Percentiles rank a stretch among this genome's conserved stretches.
These are phyloP conservation scores for Diplazon laetatorius DNA, from an alignment of 2,888 invertebrate genomes.

Conservation along the genomic window DNA sequence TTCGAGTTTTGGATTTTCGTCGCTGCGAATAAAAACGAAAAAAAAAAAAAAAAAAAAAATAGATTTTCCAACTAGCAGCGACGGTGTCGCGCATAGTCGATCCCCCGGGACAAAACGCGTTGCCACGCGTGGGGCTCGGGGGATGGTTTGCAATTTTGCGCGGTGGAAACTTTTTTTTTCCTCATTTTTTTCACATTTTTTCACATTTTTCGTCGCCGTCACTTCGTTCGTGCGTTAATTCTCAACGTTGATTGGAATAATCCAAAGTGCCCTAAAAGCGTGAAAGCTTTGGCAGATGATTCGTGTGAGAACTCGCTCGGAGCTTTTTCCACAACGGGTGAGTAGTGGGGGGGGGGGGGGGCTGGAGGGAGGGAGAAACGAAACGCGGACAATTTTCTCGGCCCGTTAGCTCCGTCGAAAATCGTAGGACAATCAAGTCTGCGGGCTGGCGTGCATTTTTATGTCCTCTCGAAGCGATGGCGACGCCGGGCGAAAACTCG, in stretches of 20 bases:
- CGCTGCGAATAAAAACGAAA: too few relatives aligned
- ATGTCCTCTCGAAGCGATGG: slow-evolving; percentile 35
- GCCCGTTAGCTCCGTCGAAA: slow-evolving; percentile 58
- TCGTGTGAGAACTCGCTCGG: slow-evolving; percentile 45
- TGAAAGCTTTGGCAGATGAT: slow-evolving; percentile 43
- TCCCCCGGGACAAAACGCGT: background rate
- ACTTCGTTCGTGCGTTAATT: slow-evolving; percentile 65
- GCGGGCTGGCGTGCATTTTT: slow-evolving; percentile 51
- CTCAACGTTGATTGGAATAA: slow-evolving; percentile 69
- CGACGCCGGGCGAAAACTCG: slow-evolving; percentile 21
- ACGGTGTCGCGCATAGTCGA: background rate
- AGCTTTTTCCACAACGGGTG: too few relatives aligned
- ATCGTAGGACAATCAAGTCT: slow-evolving; percentile 53
- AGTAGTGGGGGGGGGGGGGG: too few relatives aligned
- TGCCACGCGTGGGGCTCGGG: background rate
- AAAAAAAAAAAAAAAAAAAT: slow-evolving; percentile 33
- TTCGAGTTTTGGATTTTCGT: slow-evolving; percentile 43
- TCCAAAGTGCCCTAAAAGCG: slow-evolving; percentile 54
- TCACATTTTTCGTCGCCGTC: slow-evolving; percentile 18
- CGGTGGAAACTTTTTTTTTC: slow-evolving; percentile 26
- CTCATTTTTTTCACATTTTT: slow-evolving; percentile 30
- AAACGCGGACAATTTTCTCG: slow-evolving; percentile 48
- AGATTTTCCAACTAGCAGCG: background rate
- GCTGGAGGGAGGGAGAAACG: slow-evolving; percentile 7
- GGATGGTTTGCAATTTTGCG: slow-evolving; percentile 36